Evolutionary conservation across 2,797 vertebrate genomes (phyloP).

Genomic region (Pristis pectinata): DNA sequence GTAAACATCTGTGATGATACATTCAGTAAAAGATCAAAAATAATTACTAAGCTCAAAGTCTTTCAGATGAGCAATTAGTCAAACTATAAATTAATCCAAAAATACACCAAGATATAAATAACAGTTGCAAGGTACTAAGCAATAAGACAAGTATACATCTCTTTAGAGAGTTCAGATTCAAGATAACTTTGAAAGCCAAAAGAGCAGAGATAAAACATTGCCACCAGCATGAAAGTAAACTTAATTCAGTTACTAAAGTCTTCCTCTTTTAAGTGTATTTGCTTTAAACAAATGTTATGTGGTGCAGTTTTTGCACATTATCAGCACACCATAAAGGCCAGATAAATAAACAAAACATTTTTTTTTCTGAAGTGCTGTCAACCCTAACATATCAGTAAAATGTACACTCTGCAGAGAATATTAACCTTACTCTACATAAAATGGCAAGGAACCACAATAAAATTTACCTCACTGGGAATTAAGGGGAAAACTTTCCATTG

Average conservation of each 20-base stretch:
- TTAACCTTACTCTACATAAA: not conserved
- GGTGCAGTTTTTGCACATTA: not conserved
- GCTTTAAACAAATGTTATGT: not conserved
- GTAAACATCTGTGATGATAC: not conserved
- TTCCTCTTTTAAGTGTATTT: not conserved
- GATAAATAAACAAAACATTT: not conserved
- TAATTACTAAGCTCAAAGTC: not conserved
- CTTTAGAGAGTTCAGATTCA: not conserved
- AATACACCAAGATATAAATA: no score
- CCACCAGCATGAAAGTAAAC: not conserved
- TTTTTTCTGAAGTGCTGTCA: not conserved
- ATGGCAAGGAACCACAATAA: not conserved
- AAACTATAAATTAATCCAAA: not conserved
- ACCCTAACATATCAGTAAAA: not conserved
- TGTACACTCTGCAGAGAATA: not conserved
- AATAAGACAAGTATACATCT: not conserved
- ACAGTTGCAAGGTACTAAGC: not conserved
- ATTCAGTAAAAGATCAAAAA: not conserved
- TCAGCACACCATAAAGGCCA: not conserved
- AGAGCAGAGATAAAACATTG: not conserved
- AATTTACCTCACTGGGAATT: no score
- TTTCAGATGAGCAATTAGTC: not conserved
- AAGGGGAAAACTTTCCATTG: no score
- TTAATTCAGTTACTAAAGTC: not conserved
- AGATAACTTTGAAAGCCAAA: not conserved